Conservation (phyloP, 2,797 vertebrate species). For the Lindbergichthys nudifrons region DNA sequence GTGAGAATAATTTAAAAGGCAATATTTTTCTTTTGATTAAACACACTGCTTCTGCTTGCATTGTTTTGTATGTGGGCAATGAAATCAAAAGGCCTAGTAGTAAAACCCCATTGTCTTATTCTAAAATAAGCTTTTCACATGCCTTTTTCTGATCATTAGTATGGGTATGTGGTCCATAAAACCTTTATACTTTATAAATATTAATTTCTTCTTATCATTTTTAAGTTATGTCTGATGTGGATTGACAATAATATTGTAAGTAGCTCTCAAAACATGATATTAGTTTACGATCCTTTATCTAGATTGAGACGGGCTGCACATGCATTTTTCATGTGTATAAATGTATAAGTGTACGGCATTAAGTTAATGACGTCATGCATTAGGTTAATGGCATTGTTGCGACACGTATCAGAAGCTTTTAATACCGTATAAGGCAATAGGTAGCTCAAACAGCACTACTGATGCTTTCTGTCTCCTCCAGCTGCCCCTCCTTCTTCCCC, state of each 20-base stretch:
- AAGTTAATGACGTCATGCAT: slow-evolving; percentile 80
- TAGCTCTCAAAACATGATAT: slow-evolving; percentile 71
- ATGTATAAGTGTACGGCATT: slow-evolving; percentile 66
- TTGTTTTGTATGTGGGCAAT: slow-evolving; percentile 19
- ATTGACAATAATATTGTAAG: slow-evolving; percentile 68
- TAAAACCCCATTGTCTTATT: slow-evolving; percentile 43
- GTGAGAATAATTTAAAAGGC: slow-evolving; percentile 15
- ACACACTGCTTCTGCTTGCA: slow-evolving; percentile 18
- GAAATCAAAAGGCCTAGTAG: slow-evolving; percentile 33
- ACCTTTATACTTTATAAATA: slow-evolving; percentile 63
- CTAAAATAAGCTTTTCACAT: slow-evolving; percentile 48
- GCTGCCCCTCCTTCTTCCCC: slow-evolving; percentile 61
- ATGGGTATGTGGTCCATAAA: slow-evolving; percentile 57
- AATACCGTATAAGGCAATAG: slow-evolving; percentile 64
- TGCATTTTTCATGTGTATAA: slow-evolving; percentile 71
- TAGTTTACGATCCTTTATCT: slow-evolving; percentile 75
- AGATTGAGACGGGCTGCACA: slow-evolving; percentile 54
- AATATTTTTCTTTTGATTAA: slow-evolving; percentile 10
- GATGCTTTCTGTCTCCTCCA: slow-evolving; percentile 53
- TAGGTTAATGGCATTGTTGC: slow-evolving; percentile 80
- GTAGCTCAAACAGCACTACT: slow-evolving; percentile 54
- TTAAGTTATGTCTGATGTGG: slow-evolving; percentile 55
- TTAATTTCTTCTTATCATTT: slow-evolving; percentile 46
- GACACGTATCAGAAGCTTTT: slow-evolving; percentile 69
- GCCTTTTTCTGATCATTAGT: slow-evolving; percentile 41